Evolutionary conservation across 2,888 invertebrate species (phyloP), one percentile per base, ranked within the genome.

Genomic region (Deilephila elpenor): DNA sequence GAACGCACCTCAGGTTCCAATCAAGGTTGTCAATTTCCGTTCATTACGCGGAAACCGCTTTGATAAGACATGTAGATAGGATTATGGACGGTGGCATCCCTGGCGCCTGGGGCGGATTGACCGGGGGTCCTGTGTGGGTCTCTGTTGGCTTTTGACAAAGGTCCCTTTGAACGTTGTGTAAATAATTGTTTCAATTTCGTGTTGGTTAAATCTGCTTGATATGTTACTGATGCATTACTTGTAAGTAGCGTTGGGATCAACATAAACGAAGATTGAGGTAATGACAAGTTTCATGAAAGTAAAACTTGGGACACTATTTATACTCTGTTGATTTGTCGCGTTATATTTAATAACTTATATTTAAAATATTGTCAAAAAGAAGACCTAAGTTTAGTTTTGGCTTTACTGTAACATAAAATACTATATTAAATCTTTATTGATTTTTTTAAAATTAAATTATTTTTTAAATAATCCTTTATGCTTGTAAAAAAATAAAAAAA

Each of bases 61-160:
- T 91, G 91, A 91, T 92, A 91, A 91, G 90, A 90, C 87, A 91
- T 91, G 91, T 83, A 91, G 87, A 91, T 91, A 78, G 85, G 84
- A 89, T 91, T 91, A 90, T 82, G 78, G 76, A 76, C 81, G 77
- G 83, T 80, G 81, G 86, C 85, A 86, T 75, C 86, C 83, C 84
- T 83, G 79, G 59, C 29, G 67, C 59, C 53, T 17, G 73, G 73
- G 61, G 61, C 59, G 67, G 60, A 73, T 29, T 73, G 51, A 70
- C 61, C 25, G 53, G n/a, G 17, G 53, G 20, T n/a, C 56, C 17
- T n/a, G 51, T 56, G 51, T 62, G 70, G 32, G 37, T 25, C 44
- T 29, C 25, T 34, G 34, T 34, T 32, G 59, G 14, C 29, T 29
- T 59, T 20, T 56, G 59, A 25, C 25, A n/a, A n/a, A n/a, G 19